Base-by-base conservation (phyloP, 1,140 invertebrate species). In the Dermatophagoides farinae region DNA sequence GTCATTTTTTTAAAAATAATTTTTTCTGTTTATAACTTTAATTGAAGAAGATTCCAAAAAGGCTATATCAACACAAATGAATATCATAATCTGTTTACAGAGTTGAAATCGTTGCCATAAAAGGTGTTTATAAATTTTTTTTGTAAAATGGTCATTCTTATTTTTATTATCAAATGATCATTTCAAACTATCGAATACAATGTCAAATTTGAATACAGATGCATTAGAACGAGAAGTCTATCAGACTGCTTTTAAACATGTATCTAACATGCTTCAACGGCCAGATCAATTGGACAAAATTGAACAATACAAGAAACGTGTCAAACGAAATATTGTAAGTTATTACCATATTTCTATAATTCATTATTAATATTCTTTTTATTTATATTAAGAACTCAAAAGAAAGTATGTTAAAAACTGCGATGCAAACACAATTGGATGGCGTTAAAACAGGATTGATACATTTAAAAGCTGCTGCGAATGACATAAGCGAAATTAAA, bases 341-440 rank as follows among this genome's bases (percentile, higher is more conserved):
- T 0, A 20, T 53, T 52, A 44, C 20, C 54, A 18, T 40, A 8
- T 25, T 23, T 12, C 55, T 6, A 41, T 8, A 1, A 41, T 43
- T 43, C 4, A n/a, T 51, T 37, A 52, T 57, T 22, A 16, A 31
- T 22, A 61, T 57, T 41, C 6, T 22, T n/a, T 43, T 23, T 43
- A 41, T 61, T 43, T 62, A 23, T 23, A 49, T 60, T 50, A 61
- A 96, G 74, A 87, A 88, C 0, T 93, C 92, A 8, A 88, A 95
- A 25, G 93, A 98, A 74, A 88, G 91, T 14, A 86, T 95, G 79
- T 72, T 98, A 18, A 96, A 97, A 74, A 95, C 90, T n/a, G 89
- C 90, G 8, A 89, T 98, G 76, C 92, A 98, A 74, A 90, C 88
- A 67, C 92, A 98, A 73, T 72, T 98, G 43, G 93, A 98, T 75